These are phyloP conservation scores for Resseliella maxima DNA, from an alignment of 2,888 invertebrate species.

Conservation along the genomic window DNA sequence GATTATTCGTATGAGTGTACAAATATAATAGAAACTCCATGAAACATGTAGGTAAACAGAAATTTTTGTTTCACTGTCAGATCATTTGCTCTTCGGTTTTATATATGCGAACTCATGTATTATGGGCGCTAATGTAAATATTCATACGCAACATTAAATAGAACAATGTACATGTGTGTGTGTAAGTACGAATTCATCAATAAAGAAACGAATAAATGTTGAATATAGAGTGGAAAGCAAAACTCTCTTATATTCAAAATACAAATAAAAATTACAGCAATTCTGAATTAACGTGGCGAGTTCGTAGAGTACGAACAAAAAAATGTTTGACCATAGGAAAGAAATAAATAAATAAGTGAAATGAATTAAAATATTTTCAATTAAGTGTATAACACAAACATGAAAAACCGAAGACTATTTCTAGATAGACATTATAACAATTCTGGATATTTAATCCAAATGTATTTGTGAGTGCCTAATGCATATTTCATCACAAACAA, in stretches of 20 bases:
- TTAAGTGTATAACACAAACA: constrained; percentile 13
- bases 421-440: not conserved
- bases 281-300: no score
- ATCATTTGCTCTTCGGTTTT: not conserved
- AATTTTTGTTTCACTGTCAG: not conserved
- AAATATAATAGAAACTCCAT: not conserved
- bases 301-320: no score
- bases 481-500: constrained; percentile 13
- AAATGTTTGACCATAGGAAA: not conserved
- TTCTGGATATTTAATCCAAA: not conserved
- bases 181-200: no score
- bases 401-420: not conserved
- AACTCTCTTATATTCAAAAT: no score
- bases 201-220: no score
- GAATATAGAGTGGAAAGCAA: no score
- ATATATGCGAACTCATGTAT: not conserved
- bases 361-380: constrained; percentile 35
- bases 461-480: constrained; percentile 6
- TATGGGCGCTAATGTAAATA: constrained; percentile 5
- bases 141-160: not conserved
- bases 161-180: not conserved
- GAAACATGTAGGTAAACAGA: constrained; percentile 11
- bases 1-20: constrained; percentile 15
- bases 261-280: no score
- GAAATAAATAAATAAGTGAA: constrained; percentile 29